phyloP scores from a whole-genome alignment of 1,140 invertebrate genomes.

The Brachionus calyciflorus region DNA sequence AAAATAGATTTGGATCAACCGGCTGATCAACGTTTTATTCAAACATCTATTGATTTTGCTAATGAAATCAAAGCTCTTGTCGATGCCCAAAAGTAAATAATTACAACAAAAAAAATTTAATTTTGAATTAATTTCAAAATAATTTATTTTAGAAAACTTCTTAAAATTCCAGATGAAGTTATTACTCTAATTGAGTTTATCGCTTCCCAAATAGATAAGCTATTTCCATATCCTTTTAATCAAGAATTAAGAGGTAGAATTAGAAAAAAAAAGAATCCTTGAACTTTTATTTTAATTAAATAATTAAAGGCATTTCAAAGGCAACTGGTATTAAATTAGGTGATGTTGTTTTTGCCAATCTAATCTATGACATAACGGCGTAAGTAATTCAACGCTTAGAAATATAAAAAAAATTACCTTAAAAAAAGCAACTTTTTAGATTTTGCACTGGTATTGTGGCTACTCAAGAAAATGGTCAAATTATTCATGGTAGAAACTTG shows the following conservation, averaged over 20 bases:
- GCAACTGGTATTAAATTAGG: conserved; percentile 44
- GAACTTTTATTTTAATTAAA: background rate
- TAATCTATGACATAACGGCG: conserved; percentile 54
- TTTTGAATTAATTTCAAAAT: background rate
- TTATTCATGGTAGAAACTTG: conserved; percentile 57
- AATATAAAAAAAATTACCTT: background rate
- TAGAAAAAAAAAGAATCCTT: background rate
- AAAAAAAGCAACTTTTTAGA: no score
- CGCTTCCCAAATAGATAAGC: background rate
- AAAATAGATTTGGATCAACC: conserved; percentile 38
- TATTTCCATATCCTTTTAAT: conserved; percentile 41
- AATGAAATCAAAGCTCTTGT: conserved; percentile 13
- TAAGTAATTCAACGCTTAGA: conserved; percentile 47
- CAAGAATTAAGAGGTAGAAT: conserved; percentile 34
- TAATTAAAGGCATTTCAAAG: conserved; percentile 5
- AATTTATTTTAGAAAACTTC: conserved; percentile 3
- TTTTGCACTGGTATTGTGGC: conserved; percentile 57
- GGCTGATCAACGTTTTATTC: background rate
- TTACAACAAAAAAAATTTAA: background rate
- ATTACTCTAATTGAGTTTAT: conserved; percentile 24
- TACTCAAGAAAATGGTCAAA: conserved; percentile 51
- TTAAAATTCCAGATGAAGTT: conserved; percentile 1
- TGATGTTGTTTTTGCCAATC: conserved; percentile 51
- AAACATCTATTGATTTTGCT: background rate
- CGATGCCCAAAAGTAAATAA: conserved; percentile 32